These are phyloP conservation scores for Ferrisia virgata DNA, from an alignment of 2,888 invertebrate genomes.

Conservation along the genomic window DNA sequence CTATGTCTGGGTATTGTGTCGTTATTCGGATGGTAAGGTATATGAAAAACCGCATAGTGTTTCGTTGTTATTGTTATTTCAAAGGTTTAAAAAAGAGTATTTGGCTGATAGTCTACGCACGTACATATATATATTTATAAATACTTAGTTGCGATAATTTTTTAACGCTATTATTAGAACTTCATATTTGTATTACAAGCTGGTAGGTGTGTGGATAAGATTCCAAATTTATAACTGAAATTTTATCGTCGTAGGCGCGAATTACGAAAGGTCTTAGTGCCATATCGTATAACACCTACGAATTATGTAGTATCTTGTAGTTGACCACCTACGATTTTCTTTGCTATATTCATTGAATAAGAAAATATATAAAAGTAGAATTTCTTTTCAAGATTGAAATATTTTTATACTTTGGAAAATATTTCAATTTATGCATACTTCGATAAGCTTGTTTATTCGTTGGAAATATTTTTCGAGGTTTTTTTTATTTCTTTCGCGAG, in stretches of 20 bases:
- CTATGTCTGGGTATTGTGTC: no score
- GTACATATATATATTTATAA: no score
- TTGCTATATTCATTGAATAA: neutral
- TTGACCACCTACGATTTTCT: neutral
- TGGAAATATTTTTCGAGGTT: neutral
- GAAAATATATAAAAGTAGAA: neutral
- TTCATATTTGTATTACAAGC: no score
- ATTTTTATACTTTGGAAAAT: neutral
- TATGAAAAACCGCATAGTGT: no score
- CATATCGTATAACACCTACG: neutral
- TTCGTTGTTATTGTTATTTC: no score
- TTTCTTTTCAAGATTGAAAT: neutral
- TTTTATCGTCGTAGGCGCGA: neutral
- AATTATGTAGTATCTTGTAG: neutral
- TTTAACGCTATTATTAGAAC: neutral
- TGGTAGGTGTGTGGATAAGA: neutral
- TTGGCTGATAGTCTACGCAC: no score
- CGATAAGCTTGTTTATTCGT: neutral
- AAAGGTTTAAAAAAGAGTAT: no score
- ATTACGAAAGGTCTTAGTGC: neutral
- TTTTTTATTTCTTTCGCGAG: neutral
- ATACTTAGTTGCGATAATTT: neutral
- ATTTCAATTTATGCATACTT: no score
- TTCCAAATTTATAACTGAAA: neutral
- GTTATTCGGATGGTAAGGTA: no score